Conservation (phyloP, 2,888 invertebrate species). For the Bellardia bayeri region DNA sequence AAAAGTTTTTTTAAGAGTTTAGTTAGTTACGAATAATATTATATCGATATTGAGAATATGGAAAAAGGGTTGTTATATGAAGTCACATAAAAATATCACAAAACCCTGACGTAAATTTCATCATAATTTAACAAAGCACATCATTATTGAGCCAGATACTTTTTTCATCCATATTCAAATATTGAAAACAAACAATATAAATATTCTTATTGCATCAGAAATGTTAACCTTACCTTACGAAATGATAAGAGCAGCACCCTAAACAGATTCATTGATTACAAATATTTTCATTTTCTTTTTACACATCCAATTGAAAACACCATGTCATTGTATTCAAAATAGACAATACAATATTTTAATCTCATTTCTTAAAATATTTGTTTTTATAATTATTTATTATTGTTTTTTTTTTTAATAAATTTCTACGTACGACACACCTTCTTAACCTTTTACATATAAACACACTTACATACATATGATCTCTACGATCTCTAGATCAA, state of each 20-base stretch:
- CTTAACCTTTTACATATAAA: too few species aligned
- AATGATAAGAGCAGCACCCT: neutral
- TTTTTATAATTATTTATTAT: neutral
- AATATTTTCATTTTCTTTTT: neutral
- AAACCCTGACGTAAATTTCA: too few species aligned
- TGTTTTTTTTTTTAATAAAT: neutral
- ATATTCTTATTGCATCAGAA: neutral
- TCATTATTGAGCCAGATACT: too few species aligned
- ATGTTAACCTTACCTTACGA: neutral
- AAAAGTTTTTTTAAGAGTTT: too few species aligned
- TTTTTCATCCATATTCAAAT: neutral
- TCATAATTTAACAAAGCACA: too few species aligned
- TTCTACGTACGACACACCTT: slow-evolving; percentile 20
- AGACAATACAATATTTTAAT: neutral
- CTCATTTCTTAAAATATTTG: neutral
- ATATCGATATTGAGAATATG: too few species aligned
- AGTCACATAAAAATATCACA: too few species aligned
- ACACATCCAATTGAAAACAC: neutral
- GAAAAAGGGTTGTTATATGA: too few species aligned
- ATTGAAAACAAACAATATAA: neutral
- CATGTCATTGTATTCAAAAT: neutral
- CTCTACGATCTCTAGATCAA: slow-evolving; percentile 4
- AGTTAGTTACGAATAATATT: too few species aligned
- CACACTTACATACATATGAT: neutral
- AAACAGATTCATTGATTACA: neutral